Percentiles rank a stretch among this genome's conserved stretches.
These are phyloP conservation scores for Conomelus anceps DNA, from an alignment of 2,888 invertebrate species.

Conservation along the genomic window DNA sequence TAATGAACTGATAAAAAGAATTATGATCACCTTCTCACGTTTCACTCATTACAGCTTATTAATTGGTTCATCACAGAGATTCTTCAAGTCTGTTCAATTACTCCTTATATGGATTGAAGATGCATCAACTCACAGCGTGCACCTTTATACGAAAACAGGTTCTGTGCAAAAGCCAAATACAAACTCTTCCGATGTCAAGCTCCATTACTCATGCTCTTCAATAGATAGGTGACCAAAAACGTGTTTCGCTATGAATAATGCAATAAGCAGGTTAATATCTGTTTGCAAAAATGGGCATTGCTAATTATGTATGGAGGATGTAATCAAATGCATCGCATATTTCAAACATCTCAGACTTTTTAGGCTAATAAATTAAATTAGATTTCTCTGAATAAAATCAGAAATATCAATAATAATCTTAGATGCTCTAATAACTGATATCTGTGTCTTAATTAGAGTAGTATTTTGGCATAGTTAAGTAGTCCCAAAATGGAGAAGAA, in stretches of 20 bases:
- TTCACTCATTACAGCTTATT: not conserved
- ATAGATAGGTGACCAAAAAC: not conserved
- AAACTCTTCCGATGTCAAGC: not conserved
- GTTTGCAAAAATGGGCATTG: not conserved
- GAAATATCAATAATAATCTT: not conserved
- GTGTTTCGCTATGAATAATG: not conserved
- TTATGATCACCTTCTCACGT: not conserved
- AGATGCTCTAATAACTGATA: too few species aligned
- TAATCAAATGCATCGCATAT: not conserved
- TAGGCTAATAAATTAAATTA: not conserved
- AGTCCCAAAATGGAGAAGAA: too few species aligned
- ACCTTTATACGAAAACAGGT: not conserved
- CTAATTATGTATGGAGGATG: not conserved
- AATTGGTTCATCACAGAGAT: not conserved
- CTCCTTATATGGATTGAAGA: not conserved
- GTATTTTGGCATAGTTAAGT: too few species aligned
- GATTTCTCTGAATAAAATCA: not conserved
- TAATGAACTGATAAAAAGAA: not conserved
- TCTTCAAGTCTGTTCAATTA: not conserved
- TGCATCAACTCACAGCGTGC: not conserved
- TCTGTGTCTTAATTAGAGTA: too few species aligned
- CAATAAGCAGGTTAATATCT: not conserved
- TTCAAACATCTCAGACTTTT: not conserved
- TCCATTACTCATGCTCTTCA: not conserved
- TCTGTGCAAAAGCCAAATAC: not conserved